Evolutionary conservation across 2,888 invertebrate genomes (phyloP).

Genomic region (Trichacis sp.): DNA sequence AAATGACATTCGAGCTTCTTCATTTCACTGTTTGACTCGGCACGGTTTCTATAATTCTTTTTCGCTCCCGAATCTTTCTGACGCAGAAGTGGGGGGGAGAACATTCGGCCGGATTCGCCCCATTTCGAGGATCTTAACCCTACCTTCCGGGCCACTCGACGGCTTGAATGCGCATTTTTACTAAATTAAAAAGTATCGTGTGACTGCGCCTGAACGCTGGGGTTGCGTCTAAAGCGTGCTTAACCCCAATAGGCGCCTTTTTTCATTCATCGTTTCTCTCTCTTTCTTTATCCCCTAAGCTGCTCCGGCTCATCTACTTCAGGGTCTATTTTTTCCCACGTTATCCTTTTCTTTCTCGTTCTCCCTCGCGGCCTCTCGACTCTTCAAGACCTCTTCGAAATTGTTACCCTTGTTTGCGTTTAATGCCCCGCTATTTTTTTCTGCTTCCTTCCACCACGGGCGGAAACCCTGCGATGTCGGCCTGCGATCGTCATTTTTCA

Average conservation of each 20-base stretch:
- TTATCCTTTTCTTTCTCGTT: constrained; percentile 32
- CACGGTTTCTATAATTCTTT: constrained; percentile 20
- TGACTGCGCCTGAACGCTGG: constrained; percentile 61
- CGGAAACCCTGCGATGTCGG: constrained; percentile 37
- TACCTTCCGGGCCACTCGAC: constrained; percentile 51
- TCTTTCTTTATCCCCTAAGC: constrained; percentile 27
- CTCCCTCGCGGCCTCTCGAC: constrained; percentile 59
- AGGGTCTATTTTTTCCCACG: constrained; percentile 31
- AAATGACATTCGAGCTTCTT: constrained; percentile 45
- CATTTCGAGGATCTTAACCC: constrained; percentile 33
- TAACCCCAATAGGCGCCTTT: constrained; percentile 54
- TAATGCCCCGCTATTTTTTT: constrained; percentile 63
- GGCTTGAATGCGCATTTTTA: constrained; percentile 67
- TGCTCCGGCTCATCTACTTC: constrained; percentile 45
- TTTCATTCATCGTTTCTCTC: constrained; percentile 43
- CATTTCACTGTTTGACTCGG: constrained; percentile 33
- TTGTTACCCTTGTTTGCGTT: constrained; percentile 67
- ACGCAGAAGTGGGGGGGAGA: constrained; percentile 44
- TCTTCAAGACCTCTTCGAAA: constrained; percentile 60
- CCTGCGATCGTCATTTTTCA: constrained; percentile 29
- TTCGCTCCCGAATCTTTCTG: constrained; percentile 1
- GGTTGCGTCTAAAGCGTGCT: constrained; percentile 62
- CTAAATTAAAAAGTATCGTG: constrained; percentile 69
- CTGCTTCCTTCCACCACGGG: constrained; percentile 23
- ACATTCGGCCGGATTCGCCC: constrained; percentile 44